Evolutionary conservation across 2,888 invertebrate species (phyloP).

Genomic region (Tetheella fluctuosa): DNA sequence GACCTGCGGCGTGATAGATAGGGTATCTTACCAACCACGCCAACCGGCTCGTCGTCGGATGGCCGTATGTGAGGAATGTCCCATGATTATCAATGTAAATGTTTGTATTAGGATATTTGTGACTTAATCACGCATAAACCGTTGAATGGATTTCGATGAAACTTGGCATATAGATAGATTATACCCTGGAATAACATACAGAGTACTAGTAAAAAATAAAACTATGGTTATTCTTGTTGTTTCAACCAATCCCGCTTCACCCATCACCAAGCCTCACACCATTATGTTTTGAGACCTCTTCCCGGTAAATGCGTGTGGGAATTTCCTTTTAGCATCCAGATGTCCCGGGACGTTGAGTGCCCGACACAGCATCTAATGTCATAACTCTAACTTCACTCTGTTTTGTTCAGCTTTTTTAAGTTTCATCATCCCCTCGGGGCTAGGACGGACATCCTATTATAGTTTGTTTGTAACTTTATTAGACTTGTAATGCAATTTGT

Average conservation of each 20-base stretch:
- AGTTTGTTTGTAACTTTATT: not conserved
- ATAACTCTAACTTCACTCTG: constrained; percentile 24
- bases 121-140: too few species aligned
- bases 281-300: constrained; percentile 44
- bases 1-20: too few species aligned
- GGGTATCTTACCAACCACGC: too few species aligned
- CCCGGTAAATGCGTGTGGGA: constrained; percentile 57
- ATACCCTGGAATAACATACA: too few species aligned
- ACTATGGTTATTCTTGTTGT: too few species aligned
- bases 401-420: constrained; percentile 29
- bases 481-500: not conserved
- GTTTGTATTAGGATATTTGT: too few species aligned
- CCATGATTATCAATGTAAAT: too few species aligned
- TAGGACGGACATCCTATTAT: not conserved
- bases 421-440: constrained; percentile 4
- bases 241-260: constrained; percentile 25
- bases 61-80: too few species aligned
- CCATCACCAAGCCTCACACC: constrained; percentile 23
- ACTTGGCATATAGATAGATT: too few species aligned
- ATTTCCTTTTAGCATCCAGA: constrained; percentile 51
- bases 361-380: constrained; percentile 27
- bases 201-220: too few species aligned
- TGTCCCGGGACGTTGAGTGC: constrained; percentile 35
- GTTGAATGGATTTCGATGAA: too few species aligned
- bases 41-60: too few species aligned